Base-by-base conservation (phyloP, 1,140 invertebrate genomes). In the Anoplophora glabripennis region DNA sequence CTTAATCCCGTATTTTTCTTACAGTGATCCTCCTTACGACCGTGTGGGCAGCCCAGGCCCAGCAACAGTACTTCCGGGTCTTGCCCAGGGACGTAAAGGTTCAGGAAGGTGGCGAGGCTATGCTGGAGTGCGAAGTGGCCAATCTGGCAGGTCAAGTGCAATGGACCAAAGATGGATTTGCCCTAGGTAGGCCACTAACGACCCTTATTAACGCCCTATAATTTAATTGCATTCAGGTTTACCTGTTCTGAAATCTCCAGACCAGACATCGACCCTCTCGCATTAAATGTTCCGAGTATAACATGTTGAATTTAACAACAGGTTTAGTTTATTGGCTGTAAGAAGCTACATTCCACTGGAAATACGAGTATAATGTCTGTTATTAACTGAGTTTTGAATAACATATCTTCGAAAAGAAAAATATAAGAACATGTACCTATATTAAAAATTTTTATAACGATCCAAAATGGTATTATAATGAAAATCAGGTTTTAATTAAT, bases 151-250 rank as follows among this genome's bases (percentile, higher is more conserved):
- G 94, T 11, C 83, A 84, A 61, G 91, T 95, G 53, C 94, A 96
- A 72, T 97, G 94, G 94, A 91, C 91, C 45, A 95, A 95, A 76
- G 92, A 96, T 78, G 93, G 93, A 56, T 94, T 96, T 73, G 92
- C 90, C 21, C 82, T 95, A 64, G 93, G 94, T 89, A 80, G 84
- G 81, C 52, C 52, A 7, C 38, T 42, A 54, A 54, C 40, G 21
- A 54, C 21, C 49, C 36, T 53, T 45, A 45, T 54, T 54, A 54
- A 11, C 52, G 8, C 11, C 21, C 52, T 33, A 11, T n/a, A 59
- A 57, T 28, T 28, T 28, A 28, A 28, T 28, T 56, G 11, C n/a
- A 33, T 15, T 15, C 15, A 21, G 21, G 14, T 12, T 7, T 40
- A 12, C 14, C 14, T 40, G 14, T 15, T 40, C 38, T 7, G 38